Evolutionary conservation across 1,140 invertebrate species (phyloP).

Genomic region (Dermatophagoides farinae): DNA sequence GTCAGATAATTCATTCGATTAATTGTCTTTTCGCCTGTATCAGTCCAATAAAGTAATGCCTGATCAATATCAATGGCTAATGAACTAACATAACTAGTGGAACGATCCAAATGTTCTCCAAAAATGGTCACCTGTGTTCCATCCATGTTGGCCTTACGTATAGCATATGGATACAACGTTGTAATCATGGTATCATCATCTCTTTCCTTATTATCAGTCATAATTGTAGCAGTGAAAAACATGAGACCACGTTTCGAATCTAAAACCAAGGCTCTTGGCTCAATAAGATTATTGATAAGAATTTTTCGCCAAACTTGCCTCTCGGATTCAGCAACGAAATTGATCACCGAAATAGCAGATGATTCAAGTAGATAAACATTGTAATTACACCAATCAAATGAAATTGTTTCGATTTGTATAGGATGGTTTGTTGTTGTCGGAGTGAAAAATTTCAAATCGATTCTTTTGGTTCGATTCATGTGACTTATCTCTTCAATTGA

Average conservation of each 20-base stretch:
- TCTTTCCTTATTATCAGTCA: no score
- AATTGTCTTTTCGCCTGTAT: slow-evolving; percentile 43
- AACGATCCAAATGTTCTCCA: no score
- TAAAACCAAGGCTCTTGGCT: slow-evolving; percentile 43
- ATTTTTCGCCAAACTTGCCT: background rate
- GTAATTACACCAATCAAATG: slow-evolving; percentile 56
- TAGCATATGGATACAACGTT: background rate
- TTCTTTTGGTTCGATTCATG: no score
- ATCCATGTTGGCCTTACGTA: background rate
- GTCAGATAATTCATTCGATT: slow-evolving; percentile 49
- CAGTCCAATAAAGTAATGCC: slow-evolving; percentile 34
- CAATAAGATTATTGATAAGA: slow-evolving; percentile 12
- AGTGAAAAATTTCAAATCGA: no score
- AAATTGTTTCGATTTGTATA: slow-evolving; percentile 50
- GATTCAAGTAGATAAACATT: slow-evolving; percentile 63
- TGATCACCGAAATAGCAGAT: background rate
- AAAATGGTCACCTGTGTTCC: background rate
- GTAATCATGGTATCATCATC: background rate
- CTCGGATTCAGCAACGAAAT: no score
- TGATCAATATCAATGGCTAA: slow-evolving; percentile 27
- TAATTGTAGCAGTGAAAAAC: background rate
- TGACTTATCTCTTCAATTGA: no score
- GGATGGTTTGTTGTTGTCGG: slow-evolving; percentile 21
- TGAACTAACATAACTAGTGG: background rate
- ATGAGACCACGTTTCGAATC: slow-evolving; percentile 34